phyloP scores from a whole-genome alignment of 2,888 invertebrate species.

The Tachina grossa region DNA sequence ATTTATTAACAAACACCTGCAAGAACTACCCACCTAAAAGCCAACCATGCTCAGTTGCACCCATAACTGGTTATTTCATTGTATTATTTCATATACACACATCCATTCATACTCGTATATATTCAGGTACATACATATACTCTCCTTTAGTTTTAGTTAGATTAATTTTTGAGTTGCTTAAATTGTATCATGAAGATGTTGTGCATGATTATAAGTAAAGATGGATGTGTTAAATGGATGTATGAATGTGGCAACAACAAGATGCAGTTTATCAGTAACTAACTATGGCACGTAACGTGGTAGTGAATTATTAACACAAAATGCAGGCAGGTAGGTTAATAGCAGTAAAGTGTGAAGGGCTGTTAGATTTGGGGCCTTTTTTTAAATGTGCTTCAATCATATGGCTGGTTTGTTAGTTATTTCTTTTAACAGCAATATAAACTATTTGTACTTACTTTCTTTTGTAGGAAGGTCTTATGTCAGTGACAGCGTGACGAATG shows the following conservation, averaged over 20 bases:
- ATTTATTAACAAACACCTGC: too few relatives aligned
- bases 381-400: too few relatives aligned
- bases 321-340: not conserved
- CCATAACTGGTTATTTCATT: constrained; percentile 47
- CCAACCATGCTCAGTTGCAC: not conserved
- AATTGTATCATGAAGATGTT: constrained; percentile 34
- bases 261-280: constrained; percentile 40
- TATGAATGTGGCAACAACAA: constrained; percentile 38
- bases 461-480: too few relatives aligned
- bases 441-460: too few relatives aligned
- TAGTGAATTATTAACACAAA: constrained; percentile 60
- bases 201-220: constrained; percentile 14
- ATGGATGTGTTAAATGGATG: constrained; percentile 1
- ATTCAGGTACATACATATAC: not conserved
- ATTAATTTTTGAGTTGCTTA: not conserved
- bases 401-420: too few relatives aligned
- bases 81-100: constrained; percentile 6
- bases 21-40: too few relatives aligned
- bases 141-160: too few relatives aligned
- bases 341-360: too few relatives aligned
- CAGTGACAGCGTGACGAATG: too few relatives aligned
- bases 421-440: too few relatives aligned
- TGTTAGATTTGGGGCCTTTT: too few relatives aligned
- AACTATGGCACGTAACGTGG: constrained; percentile 51
- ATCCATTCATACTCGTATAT: not conserved